Conservation (phyloP, 2,113 vertebrate genomes). For the Oenanthe melanoleuca region DNA sequence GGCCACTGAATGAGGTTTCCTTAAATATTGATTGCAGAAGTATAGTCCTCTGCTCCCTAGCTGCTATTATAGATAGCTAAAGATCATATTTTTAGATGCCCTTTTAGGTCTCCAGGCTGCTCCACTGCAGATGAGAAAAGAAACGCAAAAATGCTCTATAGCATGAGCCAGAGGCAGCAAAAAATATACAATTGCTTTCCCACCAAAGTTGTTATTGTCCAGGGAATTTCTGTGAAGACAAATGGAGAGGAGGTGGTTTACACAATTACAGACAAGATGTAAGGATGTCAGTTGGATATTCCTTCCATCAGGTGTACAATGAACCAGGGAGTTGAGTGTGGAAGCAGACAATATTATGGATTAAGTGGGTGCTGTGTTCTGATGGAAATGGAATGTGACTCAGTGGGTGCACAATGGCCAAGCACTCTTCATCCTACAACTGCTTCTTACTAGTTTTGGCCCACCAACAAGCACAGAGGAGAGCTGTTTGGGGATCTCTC, state of each 20-base stretch:
- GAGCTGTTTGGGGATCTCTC: background rate
- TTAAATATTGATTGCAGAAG: background rate
- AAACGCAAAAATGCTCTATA: background rate
- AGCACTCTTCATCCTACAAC: background rate
- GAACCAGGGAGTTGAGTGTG: background rate
- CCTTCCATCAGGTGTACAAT: background rate
- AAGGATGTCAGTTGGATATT: background rate
- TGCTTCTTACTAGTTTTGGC: background rate
- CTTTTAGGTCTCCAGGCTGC: background rate
- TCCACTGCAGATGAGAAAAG: background rate
- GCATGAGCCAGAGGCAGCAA: background rate
- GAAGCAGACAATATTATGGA: background rate
- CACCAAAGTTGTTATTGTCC: background rate
- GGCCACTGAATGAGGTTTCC: background rate
- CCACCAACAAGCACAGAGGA: background rate
- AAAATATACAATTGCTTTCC: background rate
- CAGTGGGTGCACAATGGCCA: background rate
- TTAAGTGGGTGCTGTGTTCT: background rate
- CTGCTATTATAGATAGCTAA: background rate
- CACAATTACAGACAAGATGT: background rate
- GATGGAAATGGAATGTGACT: background rate
- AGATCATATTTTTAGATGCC: background rate
- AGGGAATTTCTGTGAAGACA: background rate
- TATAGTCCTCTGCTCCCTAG: background rate
- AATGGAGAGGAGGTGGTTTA: background rate